These are phyloP conservation scores for Carabus problematicus DNA, from an alignment of 2,888 invertebrate genomes.

Conservation along the genomic window DNA sequence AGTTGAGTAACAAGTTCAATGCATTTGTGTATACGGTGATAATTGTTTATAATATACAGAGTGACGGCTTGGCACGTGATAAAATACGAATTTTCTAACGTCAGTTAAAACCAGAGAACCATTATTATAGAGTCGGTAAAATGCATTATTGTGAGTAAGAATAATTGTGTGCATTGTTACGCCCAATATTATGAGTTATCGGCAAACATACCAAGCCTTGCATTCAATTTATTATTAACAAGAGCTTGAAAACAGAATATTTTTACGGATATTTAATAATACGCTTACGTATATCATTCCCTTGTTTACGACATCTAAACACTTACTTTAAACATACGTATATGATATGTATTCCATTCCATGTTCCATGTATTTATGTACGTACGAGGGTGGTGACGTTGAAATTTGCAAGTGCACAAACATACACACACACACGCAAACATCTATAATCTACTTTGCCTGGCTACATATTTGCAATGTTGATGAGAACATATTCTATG, in stretches of 20 bases:
- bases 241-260: conserved; percentile 26
- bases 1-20: background rate
- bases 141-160: conserved; percentile 33
- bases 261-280: conserved; percentile 30
- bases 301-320: conserved; percentile 25
- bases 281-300: conserved; percentile 25
- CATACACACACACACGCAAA: no score
- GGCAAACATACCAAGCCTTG: conserved; percentile 18
- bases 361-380: background rate
- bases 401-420: background rate
- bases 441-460: no score
- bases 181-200: conserved; percentile 29
- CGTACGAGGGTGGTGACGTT: conserved; percentile 1
- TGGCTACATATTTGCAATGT: conserved; percentile 15
- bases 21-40: background rate
- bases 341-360: background rate
- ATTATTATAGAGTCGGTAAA: conserved; percentile 32
- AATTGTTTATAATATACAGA: conserved; percentile 1
- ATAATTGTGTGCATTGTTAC: conserved; percentile 34
- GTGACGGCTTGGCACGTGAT: conserved; percentile 19
- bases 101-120: conserved; percentile 6
- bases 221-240: conserved; percentile 23
- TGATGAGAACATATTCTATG: conserved; percentile 17
- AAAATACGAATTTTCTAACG: conserved; percentile 30
- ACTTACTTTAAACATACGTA: background rate